phyloP scores from a whole-genome alignment of 2,888 invertebrate genomes.

The Candidula unifasciata region DNA sequence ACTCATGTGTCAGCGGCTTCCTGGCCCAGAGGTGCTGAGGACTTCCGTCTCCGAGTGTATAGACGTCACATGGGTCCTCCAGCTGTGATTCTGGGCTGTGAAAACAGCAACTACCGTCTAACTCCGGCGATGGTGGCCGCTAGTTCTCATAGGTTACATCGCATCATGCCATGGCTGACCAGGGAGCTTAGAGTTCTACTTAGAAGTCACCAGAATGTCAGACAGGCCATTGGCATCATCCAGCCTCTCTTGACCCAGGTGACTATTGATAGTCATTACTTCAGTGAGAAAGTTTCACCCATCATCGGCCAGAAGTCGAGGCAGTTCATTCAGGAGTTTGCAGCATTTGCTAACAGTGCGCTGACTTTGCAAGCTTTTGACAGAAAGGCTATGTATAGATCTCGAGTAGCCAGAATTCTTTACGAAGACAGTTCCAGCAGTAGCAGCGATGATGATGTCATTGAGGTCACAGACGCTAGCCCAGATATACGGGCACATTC shows the following conservation, averaged over 20 bases:
- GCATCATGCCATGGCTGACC: constrained; percentile 91
- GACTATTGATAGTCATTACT: constrained; percentile 80
- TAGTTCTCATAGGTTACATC: constrained; percentile 80
- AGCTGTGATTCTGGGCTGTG: constrained; percentile 30
- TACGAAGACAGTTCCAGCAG: background rate
- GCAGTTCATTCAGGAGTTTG: constrained; percentile 93
- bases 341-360: constrained; percentile 90
- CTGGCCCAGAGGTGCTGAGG: constrained; percentile 45
- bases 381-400: constrained; percentile 73
- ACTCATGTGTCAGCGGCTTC: constrained; percentile 40
- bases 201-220: constrained; percentile 62
- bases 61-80: constrained; percentile 39
- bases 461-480: constrained; percentile 59
- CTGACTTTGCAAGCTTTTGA: constrained; percentile 87
- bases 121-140: constrained; percentile 49
- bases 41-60: constrained; percentile 40
- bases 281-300: constrained; percentile 84
- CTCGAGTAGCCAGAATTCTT: background rate
- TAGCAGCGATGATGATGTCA: constrained; percentile 59
- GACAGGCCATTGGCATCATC: constrained; percentile 51
- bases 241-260: constrained; percentile 51
- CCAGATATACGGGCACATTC: constrained; percentile 30
- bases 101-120: constrained; percentile 45
- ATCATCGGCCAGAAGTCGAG: constrained; percentile 86
- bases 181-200: constrained; percentile 89